phyloP scores from a whole-genome alignment of 2,888 invertebrate genomes.

The Gymnocheta viridis region DNA sequence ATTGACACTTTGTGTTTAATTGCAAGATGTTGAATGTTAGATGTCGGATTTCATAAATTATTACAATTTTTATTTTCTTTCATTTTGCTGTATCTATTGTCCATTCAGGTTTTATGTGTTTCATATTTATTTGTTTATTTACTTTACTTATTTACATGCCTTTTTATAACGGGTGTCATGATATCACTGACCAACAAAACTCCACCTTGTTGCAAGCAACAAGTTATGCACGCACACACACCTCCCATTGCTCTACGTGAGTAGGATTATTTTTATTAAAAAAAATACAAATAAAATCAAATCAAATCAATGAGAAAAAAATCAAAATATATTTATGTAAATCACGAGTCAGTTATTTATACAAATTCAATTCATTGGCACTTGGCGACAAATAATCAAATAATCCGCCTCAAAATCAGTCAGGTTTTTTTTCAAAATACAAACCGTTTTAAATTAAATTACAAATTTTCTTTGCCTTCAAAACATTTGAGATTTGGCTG shows the following conservation, averaged over 20 bases:
- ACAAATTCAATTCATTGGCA: slow-evolving; percentile 53
- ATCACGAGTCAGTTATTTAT: slow-evolving; percentile 12
- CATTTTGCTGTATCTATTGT: slow-evolving; percentile 41
- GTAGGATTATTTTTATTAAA: slow-evolving; percentile 41
- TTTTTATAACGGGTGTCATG: slow-evolving; percentile 68
- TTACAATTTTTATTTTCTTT: slow-evolving; percentile 19
- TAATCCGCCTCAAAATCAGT: slow-evolving; percentile 31
- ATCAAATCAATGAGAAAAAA: not conserved
- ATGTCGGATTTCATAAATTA: slow-evolving; percentile 64
- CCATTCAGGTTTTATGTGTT: slow-evolving; percentile 58
- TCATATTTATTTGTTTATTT: slow-evolving; percentile 48
- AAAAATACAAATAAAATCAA: slow-evolving; percentile 1
- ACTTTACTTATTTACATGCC: slow-evolving; percentile 39
- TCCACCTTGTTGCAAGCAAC: slow-evolving; percentile 55
- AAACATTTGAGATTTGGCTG: not conserved
- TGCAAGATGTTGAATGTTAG: slow-evolving; percentile 60
- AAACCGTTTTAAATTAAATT: slow-evolving; percentile 33
- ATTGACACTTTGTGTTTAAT: slow-evolving; percentile 18
- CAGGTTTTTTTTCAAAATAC: slow-evolving; percentile 23
- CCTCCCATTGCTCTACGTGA: not conserved
- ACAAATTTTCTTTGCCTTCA: not conserved
- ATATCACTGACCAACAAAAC: slow-evolving; percentile 70
- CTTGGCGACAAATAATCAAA: slow-evolving; percentile 18
- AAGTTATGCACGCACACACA: slow-evolving; percentile 45
- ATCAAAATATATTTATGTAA: not conserved